Conservation (phyloP, 2,113 vertebrate species). For the Taxidea taxus region DNA sequence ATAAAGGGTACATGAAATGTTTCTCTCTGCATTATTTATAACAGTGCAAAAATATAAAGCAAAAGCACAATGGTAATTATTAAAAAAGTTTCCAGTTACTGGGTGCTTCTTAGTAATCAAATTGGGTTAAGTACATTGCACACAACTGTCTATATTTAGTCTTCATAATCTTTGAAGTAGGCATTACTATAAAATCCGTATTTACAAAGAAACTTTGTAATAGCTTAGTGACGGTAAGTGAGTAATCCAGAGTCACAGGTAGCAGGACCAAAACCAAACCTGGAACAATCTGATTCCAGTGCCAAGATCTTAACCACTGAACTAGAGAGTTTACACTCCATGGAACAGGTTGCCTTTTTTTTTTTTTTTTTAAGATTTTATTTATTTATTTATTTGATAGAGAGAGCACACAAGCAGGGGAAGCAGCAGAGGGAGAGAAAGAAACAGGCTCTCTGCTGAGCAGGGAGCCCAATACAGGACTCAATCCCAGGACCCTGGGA, state of each 20-base stretch:
- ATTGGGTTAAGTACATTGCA: neutral
- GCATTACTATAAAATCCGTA: neutral
- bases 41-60: slow-evolving; percentile 7
- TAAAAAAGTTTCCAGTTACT: slow-evolving; percentile 8
- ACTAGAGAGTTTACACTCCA: neutral
- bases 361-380: neutral
- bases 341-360: neutral
- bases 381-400: neutral
- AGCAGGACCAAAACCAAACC: neutral
- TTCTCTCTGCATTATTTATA: neutral
- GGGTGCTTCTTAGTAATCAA: neutral
- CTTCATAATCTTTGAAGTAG: neutral
- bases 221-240: neutral
- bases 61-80: neutral
- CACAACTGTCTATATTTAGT: neutral
- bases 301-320: neutral
- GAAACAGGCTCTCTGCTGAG: neutral
- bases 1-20: neutral
- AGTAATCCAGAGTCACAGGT: neutral
- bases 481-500: neutral
- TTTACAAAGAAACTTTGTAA: slow-evolving; percentile 10
- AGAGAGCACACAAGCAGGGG: neutral
- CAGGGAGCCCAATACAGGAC: no score
- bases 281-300: neutral
- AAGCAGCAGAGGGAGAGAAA: neutral